These are phyloP conservation scores for Bufotes viridis DNA, from an alignment of 2,797 vertebrate species.

Conservation along the genomic window DNA sequence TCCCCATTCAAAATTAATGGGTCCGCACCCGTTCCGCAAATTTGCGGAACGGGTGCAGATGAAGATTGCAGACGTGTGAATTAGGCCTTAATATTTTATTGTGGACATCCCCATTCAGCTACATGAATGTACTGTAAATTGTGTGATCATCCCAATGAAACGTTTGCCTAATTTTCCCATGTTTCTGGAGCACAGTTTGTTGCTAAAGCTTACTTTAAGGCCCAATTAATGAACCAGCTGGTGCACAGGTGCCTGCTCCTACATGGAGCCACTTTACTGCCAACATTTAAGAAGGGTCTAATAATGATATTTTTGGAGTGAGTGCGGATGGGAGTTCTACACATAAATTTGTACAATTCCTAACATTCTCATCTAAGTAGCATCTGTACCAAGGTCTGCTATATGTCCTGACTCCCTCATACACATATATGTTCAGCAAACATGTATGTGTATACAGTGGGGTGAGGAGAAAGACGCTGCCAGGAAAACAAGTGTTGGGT, in stretches of 20 bases:
- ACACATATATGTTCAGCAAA: no score
- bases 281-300: constrained; percentile 9
- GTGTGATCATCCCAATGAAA: constrained; percentile 19
- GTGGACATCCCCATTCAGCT: no score
- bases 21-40: no score
- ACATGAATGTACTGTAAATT: constrained; percentile 13
- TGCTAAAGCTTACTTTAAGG: constrained; percentile 33
- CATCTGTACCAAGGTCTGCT: not conserved
- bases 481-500: no score
- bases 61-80: no score
- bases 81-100: no score
- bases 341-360: not conserved
- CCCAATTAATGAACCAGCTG: constrained; percentile 49
- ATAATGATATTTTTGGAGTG: constrained; percentile 3
- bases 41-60: no score
- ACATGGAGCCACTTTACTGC: constrained; percentile 46
- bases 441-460: no score
- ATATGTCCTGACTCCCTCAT: no score
- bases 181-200: constrained; percentile 47
- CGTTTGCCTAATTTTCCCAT: constrained; percentile 36
- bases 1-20: no score
- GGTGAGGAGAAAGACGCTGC: no score
- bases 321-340: not conserved
- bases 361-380: not conserved
- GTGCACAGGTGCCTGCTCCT: constrained; percentile 53